phyloP scores from a whole-genome alignment of 2,113 vertebrate genomes.

The Eurystomus gularis region DNA sequence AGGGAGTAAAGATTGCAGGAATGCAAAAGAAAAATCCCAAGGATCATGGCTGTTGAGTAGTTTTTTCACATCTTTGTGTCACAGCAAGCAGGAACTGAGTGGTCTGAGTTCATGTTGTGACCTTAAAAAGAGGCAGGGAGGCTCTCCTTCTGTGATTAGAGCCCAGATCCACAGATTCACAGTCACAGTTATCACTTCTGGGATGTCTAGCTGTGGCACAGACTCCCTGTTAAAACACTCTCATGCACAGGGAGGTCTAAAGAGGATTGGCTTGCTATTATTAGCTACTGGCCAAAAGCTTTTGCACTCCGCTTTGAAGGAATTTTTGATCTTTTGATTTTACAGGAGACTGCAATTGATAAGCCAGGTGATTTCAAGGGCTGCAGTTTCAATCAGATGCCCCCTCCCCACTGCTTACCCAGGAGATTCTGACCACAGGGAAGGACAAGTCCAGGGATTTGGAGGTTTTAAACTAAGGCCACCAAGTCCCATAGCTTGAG shows the following conservation, averaged over 20 bases:
- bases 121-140: not conserved
- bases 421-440: not conserved
- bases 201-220: not conserved
- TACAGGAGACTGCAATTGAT: slow-evolving; percentile 65
- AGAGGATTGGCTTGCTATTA: slow-evolving; percentile 54
- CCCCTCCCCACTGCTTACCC: not conserved
- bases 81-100: not conserved
- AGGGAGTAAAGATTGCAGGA: not conserved
- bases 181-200: not conserved
- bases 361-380: slow-evolving; percentile 55
- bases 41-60: fast-evolving
- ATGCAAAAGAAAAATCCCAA: not conserved
- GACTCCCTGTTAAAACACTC: not conserved
- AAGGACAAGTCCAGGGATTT: slow-evolving; percentile 44
- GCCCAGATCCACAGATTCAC: not conserved
- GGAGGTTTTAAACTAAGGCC: slow-evolving; percentile 13
- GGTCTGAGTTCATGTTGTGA: not conserved
- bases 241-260: not conserved
- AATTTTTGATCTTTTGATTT: slow-evolving; percentile 64
- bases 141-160: not conserved
- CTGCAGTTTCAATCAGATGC: slow-evolving; percentile 45
- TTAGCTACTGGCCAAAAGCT: slow-evolving; percentile 16
- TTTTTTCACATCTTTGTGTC: not conserved
- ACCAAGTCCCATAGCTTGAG: not conserved
- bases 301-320: slow-evolving; percentile 31